Evolutionary conservation across 2,113 vertebrate species (phyloP), one percentile per base, ranked within the genome.

Genomic region (Guaruba guarouba): DNA sequence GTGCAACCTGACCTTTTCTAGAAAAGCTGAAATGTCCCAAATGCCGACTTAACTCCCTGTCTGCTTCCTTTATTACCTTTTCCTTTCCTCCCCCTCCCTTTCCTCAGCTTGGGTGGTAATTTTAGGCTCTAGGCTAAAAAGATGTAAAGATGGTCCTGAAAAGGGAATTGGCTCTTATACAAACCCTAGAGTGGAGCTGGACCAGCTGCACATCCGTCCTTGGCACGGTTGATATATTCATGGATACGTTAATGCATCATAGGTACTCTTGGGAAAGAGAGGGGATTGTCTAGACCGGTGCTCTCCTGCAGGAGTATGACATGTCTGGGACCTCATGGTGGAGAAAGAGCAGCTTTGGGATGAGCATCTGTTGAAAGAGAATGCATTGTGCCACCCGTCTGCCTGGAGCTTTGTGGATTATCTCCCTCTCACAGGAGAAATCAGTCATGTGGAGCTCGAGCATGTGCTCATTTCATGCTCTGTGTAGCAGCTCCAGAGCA

Each of bases 401-500:
- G 9, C 57, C 16, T 13, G 11, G 73, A 52, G 77, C 44, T 93
- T 75, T 81, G 43, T 84, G 46, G 49, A 62, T 91, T 89, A 82
- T 94, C 83, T 92, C 57, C 52, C 41, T 71, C 37, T 92, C 48
- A 68, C 33, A 46, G 61, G 80, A 93, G 73, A 69, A 95, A 68
- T 31, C 0, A 1, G 73, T 49, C 75, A 90, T 81, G 75, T 90
- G 78, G 54, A 91, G 33, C 74, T 82, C 0, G 0, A 92, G 73
- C 83, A 61, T 8, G 49, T 87, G 89, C 90, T 93, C 63, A 35
- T 92, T 94, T 95, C 85, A 75, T 71, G 85, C 90, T 96, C 66
- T 0, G 1, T 62, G 80, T 54, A 93, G 92, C 95, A 95, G 86
- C 63, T 95, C 83, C 8, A 2, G 74, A 82, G 81, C 2, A 0